Conservation (phyloP, 1,140 invertebrate species). For the Ceratina australensis region DNA sequence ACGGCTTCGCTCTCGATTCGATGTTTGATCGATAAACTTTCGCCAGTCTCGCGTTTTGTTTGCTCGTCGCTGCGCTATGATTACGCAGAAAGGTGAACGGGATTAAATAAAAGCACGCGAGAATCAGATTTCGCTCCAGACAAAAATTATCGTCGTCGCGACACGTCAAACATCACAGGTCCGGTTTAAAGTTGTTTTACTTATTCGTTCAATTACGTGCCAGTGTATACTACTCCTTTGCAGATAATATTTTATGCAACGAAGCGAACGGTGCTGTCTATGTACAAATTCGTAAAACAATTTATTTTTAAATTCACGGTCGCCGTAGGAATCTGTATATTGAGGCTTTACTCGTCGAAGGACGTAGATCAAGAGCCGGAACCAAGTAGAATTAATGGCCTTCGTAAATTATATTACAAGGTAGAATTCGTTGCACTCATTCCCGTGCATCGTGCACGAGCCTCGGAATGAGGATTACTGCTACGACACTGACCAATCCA, state of each 20-base stretch:
- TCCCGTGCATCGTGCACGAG: conserved; percentile 26
- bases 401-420: conserved; percentile 17
- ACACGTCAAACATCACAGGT: conserved; percentile 10
- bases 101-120: neutral
- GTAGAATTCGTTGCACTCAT: conserved; percentile 6
- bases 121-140: neutral
- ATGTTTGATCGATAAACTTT: conserved; percentile 16
- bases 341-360: conserved; percentile 21
- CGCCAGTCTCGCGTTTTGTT: neutral
- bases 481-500: conserved; percentile 5
- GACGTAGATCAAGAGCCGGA: neutral
- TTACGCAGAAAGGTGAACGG: neutral
- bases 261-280: neutral
- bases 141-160: conserved; percentile 17
- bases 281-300: neutral
- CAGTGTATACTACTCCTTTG: too few species aligned
- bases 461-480: neutral
- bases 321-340: conserved; percentile 1
- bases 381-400: neutral
- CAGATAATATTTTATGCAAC: too few species aligned
- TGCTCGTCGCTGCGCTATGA: neutral
- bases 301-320: conserved; percentile 47
- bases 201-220: neutral
- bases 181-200: neutral
- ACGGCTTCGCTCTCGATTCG: conserved; percentile 36